phyloP scores from a whole-genome alignment of 1,140 invertebrate genomes.

The Platyscapa corneri region DNA sequence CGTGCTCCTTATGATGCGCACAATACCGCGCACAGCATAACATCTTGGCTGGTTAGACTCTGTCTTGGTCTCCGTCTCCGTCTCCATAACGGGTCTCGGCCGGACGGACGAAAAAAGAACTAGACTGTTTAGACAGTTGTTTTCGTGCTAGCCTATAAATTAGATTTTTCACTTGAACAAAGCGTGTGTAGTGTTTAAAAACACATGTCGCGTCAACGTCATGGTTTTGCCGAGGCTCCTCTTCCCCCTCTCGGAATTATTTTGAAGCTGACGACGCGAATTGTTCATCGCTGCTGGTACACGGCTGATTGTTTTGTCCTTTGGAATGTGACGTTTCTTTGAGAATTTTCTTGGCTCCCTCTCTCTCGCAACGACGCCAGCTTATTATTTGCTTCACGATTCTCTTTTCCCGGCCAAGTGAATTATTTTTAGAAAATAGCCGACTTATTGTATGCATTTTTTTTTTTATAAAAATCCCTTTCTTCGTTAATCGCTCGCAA shows the following conservation, averaged over 20 bases:
- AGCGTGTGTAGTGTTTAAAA: background rate
- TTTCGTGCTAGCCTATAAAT: slow-evolving; percentile 37
- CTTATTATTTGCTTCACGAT: slow-evolving; percentile 17
- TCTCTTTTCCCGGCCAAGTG: background rate
- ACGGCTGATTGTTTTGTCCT: slow-evolving; percentile 47
- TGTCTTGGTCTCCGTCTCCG: background rate
- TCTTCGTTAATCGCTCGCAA: no score
- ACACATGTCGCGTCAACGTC: slow-evolving; percentile 20
- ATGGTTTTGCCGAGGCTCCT: background rate
- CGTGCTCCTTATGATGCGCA: background rate
- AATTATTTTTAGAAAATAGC: no score
- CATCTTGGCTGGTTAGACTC: background rate
- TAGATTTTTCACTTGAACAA: slow-evolving; percentile 10
- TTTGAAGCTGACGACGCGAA: background rate
- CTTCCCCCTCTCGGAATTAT: background rate
- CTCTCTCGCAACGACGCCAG: no score
- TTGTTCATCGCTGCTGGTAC: background rate
- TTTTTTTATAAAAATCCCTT: no score
- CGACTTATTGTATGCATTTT: background rate
- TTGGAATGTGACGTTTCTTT: slow-evolving; percentile 44
- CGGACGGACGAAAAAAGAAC: background rate
- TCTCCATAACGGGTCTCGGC: no score
- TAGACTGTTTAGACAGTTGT: slow-evolving; percentile 59
- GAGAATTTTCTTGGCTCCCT: background rate
- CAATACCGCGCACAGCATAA: background rate